Conservation (phyloP, 2,113 vertebrate species). For the Numida meleagris region DNA sequence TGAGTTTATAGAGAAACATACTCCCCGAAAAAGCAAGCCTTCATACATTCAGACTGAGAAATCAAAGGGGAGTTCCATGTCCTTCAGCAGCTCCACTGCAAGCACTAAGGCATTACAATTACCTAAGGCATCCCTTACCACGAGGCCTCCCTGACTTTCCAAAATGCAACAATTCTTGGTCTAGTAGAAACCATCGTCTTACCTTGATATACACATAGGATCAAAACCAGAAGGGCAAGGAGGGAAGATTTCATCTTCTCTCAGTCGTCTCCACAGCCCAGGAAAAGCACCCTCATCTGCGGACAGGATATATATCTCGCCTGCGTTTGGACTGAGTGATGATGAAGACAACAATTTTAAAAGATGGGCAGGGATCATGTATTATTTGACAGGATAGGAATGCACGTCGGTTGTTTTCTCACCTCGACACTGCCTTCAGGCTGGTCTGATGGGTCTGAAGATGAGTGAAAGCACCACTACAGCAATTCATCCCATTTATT, state of each 20-base stretch:
- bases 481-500: constrained; percentile 7
- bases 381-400: constrained; percentile 40
- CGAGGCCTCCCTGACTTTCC: rapidly evolving
- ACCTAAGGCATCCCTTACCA: background rate
- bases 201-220: constrained; percentile 37
- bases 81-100: background rate
- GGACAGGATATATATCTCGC: constrained; percentile 57
- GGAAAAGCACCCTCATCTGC: constrained; percentile 30
- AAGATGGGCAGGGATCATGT: constrained; percentile 54
- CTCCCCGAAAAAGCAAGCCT: rapidly evolving
- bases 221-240: constrained; percentile 12
- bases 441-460: background rate
- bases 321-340: background rate
- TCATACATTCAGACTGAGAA: rapidly evolving
- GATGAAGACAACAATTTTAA: constrained; percentile 48
- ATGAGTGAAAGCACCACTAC: constrained; percentile 58
- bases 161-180: rapidly evolving
- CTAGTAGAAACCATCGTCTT: background rate
- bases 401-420: constrained; percentile 31
- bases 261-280: background rate
- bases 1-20: background rate
- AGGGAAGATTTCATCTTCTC: constrained; percentile 54
- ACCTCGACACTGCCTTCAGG: constrained; percentile 19
- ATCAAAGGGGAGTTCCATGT: rapidly evolving
- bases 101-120: background rate